phyloP scores from a whole-genome alignment of 2,888 invertebrate species.

The Rhaphigaster nebulosa region DNA sequence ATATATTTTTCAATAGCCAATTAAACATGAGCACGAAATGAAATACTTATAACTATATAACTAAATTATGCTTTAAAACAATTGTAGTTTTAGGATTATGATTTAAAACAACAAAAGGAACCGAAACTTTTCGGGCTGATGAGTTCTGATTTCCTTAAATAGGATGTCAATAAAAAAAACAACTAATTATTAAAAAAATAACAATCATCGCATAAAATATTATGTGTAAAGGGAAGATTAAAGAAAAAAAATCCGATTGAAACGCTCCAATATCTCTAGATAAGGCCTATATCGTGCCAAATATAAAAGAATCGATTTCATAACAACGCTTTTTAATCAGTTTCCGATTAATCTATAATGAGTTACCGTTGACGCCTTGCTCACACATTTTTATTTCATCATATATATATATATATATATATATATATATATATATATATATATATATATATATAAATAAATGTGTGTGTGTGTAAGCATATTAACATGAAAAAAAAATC shows the following conservation, averaged over 20 bases:
- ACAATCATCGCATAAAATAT: slow-evolving; percentile 3
- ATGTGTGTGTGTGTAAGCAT: background rate
- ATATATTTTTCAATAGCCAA: too few relatives aligned
- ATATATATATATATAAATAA: too few relatives aligned
- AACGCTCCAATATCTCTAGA: slow-evolving; percentile 38
- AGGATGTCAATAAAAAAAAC: background rate
- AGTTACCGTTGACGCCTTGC: background rate
- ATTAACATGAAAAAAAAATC: background rate
- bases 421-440: background rate
- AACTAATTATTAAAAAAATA: background rate
- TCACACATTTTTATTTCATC: background rate
- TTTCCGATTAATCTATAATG: slow-evolving; percentile 24
- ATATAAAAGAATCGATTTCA: slow-evolving; percentile 49
- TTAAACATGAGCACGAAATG: too few relatives aligned
- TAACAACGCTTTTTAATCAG: slow-evolving; percentile 47
- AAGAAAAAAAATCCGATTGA: slow-evolving; percentile 31
- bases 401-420: background rate
- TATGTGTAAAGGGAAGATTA: slow-evolving; percentile 2
- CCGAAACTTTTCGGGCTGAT: background rate
- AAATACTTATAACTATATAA: too few relatives aligned
- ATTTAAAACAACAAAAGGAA: background rate
- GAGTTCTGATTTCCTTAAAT: background rate
- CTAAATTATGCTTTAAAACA: too few relatives aligned
- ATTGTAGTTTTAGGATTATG: too few relatives aligned
- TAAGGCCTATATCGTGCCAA: slow-evolving; percentile 37